phyloP scores from a whole-genome alignment of 1,140 invertebrate genomes.

The Drosophila bocki region DNA sequence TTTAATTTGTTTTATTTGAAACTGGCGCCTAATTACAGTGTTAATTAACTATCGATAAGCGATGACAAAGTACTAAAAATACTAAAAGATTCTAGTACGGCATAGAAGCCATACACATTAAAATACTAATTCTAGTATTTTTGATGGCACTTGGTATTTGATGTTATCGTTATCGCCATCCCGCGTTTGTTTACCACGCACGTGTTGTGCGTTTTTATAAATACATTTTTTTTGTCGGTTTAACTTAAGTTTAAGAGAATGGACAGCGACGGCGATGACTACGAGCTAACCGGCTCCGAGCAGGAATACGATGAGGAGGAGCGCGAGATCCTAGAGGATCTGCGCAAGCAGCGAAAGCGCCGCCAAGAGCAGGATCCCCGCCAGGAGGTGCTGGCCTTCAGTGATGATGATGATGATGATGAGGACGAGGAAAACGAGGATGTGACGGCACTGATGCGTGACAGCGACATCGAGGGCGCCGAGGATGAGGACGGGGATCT shows the following conservation, averaged over 20 bases:
- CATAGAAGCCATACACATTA: too few species aligned
- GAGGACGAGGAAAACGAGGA: slow-evolving; percentile 85
- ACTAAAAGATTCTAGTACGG: not conserved
- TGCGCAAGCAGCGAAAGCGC: slow-evolving; percentile 85
- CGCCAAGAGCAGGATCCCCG: slow-evolving; percentile 87
- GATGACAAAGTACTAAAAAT: not conserved
- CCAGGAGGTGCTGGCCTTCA: slow-evolving; percentile 89
- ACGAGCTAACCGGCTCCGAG: slow-evolving; percentile 89
- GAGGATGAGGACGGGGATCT: slow-evolving; percentile 89
- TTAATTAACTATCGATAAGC: not conserved
- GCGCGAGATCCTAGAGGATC: slow-evolving; percentile 88
- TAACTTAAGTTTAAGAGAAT: slow-evolving; percentile 18
- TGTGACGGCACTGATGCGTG: slow-evolving; percentile 85
- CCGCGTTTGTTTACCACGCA: slow-evolving; percentile 62
- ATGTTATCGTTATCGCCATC: not conserved
- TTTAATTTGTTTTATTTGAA: not conserved
- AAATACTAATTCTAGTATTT: not conserved
- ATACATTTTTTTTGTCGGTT: not conserved
- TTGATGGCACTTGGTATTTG: not conserved
- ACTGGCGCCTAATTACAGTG: not conserved
- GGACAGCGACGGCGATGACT: slow-evolving; percentile 85
- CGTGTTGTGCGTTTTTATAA: slow-evolving; percentile 48
- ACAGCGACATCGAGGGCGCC: slow-evolving; percentile 91
- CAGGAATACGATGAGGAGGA: slow-evolving; percentile 89
- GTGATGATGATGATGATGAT: slow-evolving; percentile 81